Evolutionary conservation across 2,797 vertebrate species (phyloP).

Genomic region (Tangara arthus): DNA sequence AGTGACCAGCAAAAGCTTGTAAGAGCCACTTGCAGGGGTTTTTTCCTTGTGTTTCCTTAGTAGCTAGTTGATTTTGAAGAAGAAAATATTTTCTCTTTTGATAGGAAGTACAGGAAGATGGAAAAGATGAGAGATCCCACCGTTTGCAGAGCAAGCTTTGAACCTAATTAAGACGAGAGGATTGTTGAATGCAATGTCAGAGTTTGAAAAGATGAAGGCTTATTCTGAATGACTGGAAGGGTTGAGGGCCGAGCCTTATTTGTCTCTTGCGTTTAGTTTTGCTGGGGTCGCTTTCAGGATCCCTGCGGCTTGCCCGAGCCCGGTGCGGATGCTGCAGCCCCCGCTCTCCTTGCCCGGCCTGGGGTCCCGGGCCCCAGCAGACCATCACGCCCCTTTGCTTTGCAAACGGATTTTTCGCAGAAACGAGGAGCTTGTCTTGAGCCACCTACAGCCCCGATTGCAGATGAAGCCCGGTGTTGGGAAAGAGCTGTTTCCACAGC

Average conservation of each 20-base stretch:
- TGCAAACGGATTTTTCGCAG: not conserved
- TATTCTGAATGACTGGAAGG: not conserved
- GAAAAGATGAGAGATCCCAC: slow-evolving; percentile 47
- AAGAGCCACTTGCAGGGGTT: not conserved
- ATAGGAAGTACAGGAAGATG: slow-evolving; percentile 58
- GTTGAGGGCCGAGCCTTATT: not conserved
- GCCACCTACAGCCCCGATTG: not conserved
- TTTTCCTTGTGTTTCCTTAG: not conserved
- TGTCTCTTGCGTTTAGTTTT: not conserved
- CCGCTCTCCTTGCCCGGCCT: not conserved
- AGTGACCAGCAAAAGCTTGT: not conserved
- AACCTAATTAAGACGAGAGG: slow-evolving; percentile 27
- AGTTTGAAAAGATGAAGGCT: slow-evolving; percentile 2
- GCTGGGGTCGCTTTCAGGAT: not conserved
- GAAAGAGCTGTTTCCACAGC: slow-evolving; percentile 29
- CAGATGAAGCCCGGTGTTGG: not conserved
- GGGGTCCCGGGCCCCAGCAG: not conserved
- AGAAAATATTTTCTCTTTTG: slow-evolving; percentile 56
- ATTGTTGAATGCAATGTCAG: slow-evolving; percentile 36
- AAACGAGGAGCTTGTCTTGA: not conserved
- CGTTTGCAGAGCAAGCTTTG: slow-evolving; percentile 43
- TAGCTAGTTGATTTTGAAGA: slow-evolving; percentile 50
- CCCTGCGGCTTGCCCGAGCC: not conserved
- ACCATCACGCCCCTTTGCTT: not conserved
- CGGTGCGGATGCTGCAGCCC: not conserved